Evolutionary conservation across 1,140 invertebrate genomes (phyloP).

Genomic region (Ips nitidus): DNA sequence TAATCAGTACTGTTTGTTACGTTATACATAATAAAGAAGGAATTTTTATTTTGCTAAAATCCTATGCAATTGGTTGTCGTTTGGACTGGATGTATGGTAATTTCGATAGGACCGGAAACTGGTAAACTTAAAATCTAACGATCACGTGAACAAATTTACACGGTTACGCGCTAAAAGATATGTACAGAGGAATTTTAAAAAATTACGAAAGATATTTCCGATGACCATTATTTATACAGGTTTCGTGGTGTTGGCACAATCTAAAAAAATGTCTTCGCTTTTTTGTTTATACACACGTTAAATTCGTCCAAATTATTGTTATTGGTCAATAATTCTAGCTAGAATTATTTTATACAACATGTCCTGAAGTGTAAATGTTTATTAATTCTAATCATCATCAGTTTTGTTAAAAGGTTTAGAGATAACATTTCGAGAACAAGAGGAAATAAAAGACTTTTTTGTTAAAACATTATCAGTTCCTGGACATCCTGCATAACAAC

Average conservation of each 20-base stretch:
- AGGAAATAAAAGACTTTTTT: too few relatives aligned
- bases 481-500: too few relatives aligned
- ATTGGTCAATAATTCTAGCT: conserved; percentile 38
- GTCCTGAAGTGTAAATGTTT: too few relatives aligned
- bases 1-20: background rate
- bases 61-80: too few relatives aligned
- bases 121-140: conserved; percentile 30
- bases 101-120: background rate
- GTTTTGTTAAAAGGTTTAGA: too few relatives aligned
- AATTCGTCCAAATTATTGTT: conserved; percentile 47
- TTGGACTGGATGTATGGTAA: too few relatives aligned
- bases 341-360: too few relatives aligned
- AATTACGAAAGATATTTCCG: conserved; percentile 47
- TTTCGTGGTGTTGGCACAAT: conserved; percentile 40
- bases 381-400: too few relatives aligned
- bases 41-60: too few relatives aligned
- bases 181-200: conserved; percentile 42
- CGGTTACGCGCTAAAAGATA: conserved; percentile 40
- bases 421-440: too few relatives aligned
- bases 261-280: conserved; percentile 28
- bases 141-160: conserved; percentile 36
- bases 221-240: conserved; percentile 36
- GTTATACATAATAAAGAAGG: too few relatives aligned
- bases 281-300: conserved; percentile 36
- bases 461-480: too few relatives aligned